phyloP scores from a whole-genome alignment of 2,888 invertebrate genomes.

The Tetragonula carbonaria region DNA sequence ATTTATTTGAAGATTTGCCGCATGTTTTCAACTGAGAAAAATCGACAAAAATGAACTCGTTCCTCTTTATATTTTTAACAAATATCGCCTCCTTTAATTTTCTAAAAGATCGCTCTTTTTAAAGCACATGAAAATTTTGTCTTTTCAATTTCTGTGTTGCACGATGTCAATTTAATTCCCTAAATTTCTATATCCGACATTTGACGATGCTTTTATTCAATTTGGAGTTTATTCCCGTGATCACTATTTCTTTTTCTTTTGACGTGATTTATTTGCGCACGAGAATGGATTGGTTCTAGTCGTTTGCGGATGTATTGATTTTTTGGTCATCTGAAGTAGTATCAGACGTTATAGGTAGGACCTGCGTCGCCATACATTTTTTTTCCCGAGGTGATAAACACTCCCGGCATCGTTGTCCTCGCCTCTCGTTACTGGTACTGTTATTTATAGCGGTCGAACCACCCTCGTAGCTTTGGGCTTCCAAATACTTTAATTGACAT shows the following conservation, averaged over 20 bases:
- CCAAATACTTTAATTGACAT: neutral
- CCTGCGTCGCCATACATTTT: neutral
- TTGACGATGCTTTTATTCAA: neutral
- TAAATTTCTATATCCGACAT: too few relatives aligned
- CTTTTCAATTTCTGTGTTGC: too few relatives aligned
- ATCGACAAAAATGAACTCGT: too few relatives aligned
- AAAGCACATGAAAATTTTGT: too few relatives aligned
- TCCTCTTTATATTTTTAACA: too few relatives aligned
- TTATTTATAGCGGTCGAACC: constrained; percentile 29
- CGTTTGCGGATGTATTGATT: neutral
- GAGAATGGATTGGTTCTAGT: neutral
- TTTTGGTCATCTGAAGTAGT: neutral
- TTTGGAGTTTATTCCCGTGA: neutral
- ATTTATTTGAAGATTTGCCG: neutral
- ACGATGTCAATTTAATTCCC: too few relatives aligned
- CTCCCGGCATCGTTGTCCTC: constrained; percentile 6
- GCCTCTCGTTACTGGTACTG: constrained; percentile 13
- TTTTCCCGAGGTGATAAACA: constrained; percentile 24
- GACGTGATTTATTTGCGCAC: neutral
- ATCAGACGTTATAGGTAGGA: neutral
- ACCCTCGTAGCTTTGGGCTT: constrained; percentile 8
- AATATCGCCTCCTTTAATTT: too few relatives aligned
- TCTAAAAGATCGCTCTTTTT: too few relatives aligned
- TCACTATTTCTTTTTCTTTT: neutral
- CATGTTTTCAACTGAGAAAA: neutral